A percentile compares a stretch with the other conserved stretches of the same genome.
Evolutionary conservation across 2,888 invertebrate genomes (phyloP).

Genomic region (Macaria notata): DNA sequence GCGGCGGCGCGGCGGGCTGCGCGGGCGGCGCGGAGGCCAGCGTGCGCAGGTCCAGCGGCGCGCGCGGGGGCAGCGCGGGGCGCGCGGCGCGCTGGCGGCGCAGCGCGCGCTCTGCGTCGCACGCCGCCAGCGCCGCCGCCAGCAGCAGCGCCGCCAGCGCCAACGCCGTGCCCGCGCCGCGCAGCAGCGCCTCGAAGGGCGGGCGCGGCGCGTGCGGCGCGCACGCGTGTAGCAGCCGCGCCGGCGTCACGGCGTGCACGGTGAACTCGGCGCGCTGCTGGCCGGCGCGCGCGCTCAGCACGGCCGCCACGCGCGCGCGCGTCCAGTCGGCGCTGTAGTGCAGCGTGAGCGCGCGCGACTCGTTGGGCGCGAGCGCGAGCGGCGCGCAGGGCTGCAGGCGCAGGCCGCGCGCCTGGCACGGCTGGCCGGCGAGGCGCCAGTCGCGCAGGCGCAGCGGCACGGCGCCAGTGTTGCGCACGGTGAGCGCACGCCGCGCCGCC

Average conservation of each 20-base stretch:
- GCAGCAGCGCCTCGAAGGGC: conserved; percentile 80
- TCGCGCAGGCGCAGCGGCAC: conserved; percentile 88
- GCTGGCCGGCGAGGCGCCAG: conserved; percentile 56
- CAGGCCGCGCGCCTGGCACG: conserved; percentile 66
- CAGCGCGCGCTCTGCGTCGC: conserved; percentile 49
- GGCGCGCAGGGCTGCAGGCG: conserved; percentile 60
- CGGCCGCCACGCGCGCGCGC: conserved; percentile 79
- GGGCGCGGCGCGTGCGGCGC: conserved; percentile 60
- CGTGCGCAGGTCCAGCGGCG: conserved; percentile 45
- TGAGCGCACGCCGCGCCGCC: conserved; percentile 58
- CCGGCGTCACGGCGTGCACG: conserved; percentile 58
- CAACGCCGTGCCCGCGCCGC: conserved; percentile 70
- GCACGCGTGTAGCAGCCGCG: conserved; percentile 44
- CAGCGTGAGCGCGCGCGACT: conserved; percentile 54
- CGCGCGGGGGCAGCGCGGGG: conserved; percentile 42
- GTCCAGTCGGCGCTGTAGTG: conserved; percentile 48
- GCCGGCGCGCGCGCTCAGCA: conserved; percentile 76
- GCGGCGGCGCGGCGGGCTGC: conserved; percentile 27
- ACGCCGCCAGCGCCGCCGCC: conserved; percentile 62
- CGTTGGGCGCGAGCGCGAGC: conserved; percentile 59
- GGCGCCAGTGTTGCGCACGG: conserved; percentile 92
- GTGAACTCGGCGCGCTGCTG: conserved; percentile 56
- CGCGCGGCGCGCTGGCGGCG: conserved; percentile 39
- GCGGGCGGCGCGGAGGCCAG: conserved; percentile 29
- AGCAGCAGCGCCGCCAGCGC: conserved; percentile 53